These are phyloP conservation scores for Podarcis siculus DNA, from an alignment of 2,797 vertebrate genomes.

Conservation along the genomic window DNA sequence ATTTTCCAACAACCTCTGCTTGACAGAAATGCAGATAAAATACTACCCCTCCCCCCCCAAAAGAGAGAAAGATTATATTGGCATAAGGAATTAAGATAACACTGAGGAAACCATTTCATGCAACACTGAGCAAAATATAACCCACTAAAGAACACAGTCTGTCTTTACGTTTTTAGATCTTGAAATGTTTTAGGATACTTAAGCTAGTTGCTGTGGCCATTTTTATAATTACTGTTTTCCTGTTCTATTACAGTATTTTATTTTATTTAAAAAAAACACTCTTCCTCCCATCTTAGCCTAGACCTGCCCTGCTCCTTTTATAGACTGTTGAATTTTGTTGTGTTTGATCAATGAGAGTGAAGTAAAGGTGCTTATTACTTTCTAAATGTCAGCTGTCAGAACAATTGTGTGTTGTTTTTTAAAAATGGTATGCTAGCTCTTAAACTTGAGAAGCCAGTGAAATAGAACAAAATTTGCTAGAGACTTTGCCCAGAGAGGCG, in stretches of 20 bases:
- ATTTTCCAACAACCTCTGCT: not conserved
- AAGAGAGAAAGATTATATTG: not conserved
- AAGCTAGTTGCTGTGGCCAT: not conserved
- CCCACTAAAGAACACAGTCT: accelerated
- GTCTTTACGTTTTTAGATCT: not conserved
- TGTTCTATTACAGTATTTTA: not conserved
- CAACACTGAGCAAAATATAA: not conserved
- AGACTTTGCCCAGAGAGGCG: not conserved
- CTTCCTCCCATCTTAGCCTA: not conserved
- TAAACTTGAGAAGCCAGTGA: not conserved
- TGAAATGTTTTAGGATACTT: not conserved
- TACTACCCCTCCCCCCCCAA: not conserved
- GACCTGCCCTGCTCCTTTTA: not conserved
- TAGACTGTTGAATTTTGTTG: not conserved
- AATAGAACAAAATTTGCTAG: not conserved
- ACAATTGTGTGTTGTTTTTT: not conserved
- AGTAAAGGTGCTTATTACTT: not conserved
- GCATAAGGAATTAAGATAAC: not conserved
- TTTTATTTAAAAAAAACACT: not conserved
- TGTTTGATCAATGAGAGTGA: not conserved
- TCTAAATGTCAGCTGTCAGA: not conserved
- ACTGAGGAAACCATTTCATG: not conserved
- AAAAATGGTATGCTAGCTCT: not conserved
- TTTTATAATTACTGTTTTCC: not conserved
- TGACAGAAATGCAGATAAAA: slow-evolving; percentile 25